Base-by-base conservation (phyloP, 2,888 invertebrate genomes). In the Myathropa florea region DNA sequence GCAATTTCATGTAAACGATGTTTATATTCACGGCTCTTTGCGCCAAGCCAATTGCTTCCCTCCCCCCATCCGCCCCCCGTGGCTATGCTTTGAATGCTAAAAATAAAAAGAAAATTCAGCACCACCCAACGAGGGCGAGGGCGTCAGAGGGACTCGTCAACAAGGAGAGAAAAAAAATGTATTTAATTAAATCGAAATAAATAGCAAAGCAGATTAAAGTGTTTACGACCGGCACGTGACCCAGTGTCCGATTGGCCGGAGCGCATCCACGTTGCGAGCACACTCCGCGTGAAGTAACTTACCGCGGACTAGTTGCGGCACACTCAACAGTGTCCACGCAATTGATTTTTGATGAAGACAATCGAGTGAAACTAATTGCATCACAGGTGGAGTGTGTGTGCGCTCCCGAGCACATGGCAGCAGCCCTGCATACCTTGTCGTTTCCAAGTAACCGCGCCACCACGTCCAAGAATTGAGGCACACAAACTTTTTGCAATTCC, bases 161-260 rank as follows among this genome's bases (percentile, higher is more conserved):
- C 18, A 18, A 18, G n/a, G 18, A 33, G 30, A 10, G 1, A 26
- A 39, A 46, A 76, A 65, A 68, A 53, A 10, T 4, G 9, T 72
- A 65, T 60, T 59, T 28, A 79, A 72, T 71, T 61, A 73, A 73
- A 72, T 72, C 23, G 24, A 59, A 36, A 23, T 10, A 60, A 68
- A 75, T 70, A 53, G 26, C 64, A 39, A 67, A 75, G 24, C 67
- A 24, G 12, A 61, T 76, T 55, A 61, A 71, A 67, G 39, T 64
- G 53, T 39, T 81, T 73, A 79, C 67, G 80, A 80, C 21, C 21
- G 61, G 70, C 85, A 85, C 85, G 85, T 81, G 85, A 81, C 77
- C 81, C n/a, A 70, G 36, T 76, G 71, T 55, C 80, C 70, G 80
- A 76, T 57, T 76, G 60, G 71, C 39, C 65, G 39, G 23, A 57